Evolutionary conservation across 2,888 invertebrate genomes (phyloP).

Genomic region (Eristalinus aeneus): DNA sequence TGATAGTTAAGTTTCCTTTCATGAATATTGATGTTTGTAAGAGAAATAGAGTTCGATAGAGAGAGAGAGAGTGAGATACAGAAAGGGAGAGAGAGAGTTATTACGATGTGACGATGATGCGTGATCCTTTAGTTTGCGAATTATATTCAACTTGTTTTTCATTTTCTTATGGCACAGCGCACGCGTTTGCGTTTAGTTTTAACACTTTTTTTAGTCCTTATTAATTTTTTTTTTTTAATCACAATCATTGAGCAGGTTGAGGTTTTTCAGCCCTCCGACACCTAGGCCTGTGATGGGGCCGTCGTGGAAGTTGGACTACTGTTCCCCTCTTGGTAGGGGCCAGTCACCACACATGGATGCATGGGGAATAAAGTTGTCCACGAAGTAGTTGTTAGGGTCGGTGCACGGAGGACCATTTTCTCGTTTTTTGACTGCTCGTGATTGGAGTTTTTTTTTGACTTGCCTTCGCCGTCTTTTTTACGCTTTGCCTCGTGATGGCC

Average conservation of each 20-base stretch:
- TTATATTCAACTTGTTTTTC: constrained; percentile 61
- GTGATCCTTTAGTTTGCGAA: constrained; percentile 61
- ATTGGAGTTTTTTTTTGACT: constrained; percentile 76
- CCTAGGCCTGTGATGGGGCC: constrained; percentile 73
- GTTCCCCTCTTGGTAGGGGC: constrained; percentile 89
- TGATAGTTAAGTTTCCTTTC: constrained; percentile 10
- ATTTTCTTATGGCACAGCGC: constrained; percentile 65
- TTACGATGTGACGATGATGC: constrained; percentile 58
- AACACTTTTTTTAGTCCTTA: constrained; percentile 47
- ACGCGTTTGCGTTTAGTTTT: constrained; percentile 70
- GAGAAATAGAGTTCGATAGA: constrained; percentile 31
- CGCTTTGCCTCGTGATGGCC: constrained; percentile 60
- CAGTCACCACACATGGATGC: constrained; percentile 93
- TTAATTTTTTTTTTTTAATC: constrained; percentile 42
- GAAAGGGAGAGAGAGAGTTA: constrained; percentile 52
- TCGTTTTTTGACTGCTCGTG: constrained; percentile 80
- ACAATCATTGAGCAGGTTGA: constrained; percentile 68
- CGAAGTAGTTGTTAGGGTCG: constrained; percentile 89
- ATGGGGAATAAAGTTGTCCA: constrained; percentile 93
- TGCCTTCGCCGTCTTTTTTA: constrained; percentile 68
- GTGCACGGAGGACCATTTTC: constrained; percentile 81
- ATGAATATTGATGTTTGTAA: constrained; percentile 32
- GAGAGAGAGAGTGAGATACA: constrained; percentile 46
- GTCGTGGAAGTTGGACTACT: constrained; percentile 80
- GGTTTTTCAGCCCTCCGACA: constrained; percentile 68